Evolutionary conservation across 2,113 vertebrate species (phyloP), one percentile per base, ranked within the genome.

Genomic region (Microtus oregoni): DNA sequence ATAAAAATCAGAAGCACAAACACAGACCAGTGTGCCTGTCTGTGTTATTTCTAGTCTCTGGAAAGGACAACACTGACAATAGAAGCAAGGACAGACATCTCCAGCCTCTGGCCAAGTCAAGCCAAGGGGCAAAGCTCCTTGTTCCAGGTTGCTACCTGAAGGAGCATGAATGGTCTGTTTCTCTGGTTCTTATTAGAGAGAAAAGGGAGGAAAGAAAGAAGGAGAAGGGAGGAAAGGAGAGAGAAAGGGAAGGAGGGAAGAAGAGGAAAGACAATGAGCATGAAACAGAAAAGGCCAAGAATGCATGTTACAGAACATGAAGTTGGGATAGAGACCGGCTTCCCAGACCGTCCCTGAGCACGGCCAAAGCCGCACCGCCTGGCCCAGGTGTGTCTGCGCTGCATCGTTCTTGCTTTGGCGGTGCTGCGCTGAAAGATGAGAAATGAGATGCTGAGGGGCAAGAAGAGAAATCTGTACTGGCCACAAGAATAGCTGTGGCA

Each of bases 271-370:
- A 30, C 32, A 50, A n/a, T 10, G 5, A 26, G 3, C 24, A 1
- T 7, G 19, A 41, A 30, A 5, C 12, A 38, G 20, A 61, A 77
- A 38, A 47, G 24, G 15, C 47, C 1, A 17, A 22, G 26, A 50
- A 81, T 24, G 22, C 20, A 1, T 7, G 3, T 3, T 8, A 14
- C 77, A 35, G 26, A 89, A 32, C 61, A 20, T 9, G 14, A 63
- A 78, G 61, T 15, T 8, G 2, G 28, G 24, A 50, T 19, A 24
- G 12, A 65, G 24, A 5, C 19, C 3, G 52, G 30, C 38, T 11
- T 10, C 7, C 22, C 0, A 3, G 0, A 30, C 9, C 44, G 12
- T 12, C 1, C 26, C 7, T 3, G 14, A 88, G 67, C 30, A 30
- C 44, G 41, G 32, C 65, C 22, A 4, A 61, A 20, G 17, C 32